These are phyloP conservation scores for Callipepla squamata DNA, from an alignment of 2,113 vertebrate species.

Conservation along the genomic window DNA sequence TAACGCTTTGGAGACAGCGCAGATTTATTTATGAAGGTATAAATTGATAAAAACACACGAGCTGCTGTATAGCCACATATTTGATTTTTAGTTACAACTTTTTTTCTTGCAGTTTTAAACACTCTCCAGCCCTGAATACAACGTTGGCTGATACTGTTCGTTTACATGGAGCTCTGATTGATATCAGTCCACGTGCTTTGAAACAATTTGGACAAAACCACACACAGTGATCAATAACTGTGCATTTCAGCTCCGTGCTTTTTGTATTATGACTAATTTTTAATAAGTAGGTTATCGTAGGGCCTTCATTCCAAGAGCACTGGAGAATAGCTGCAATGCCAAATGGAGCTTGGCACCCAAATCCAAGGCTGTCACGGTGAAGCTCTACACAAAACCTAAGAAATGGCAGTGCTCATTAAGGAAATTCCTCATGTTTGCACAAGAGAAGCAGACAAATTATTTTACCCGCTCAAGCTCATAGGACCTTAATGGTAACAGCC, in stretches of 20 bases:
- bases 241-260: background rate
- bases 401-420: background rate
- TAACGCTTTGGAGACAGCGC: background rate
- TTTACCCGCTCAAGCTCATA: background rate
- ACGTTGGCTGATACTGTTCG: background rate
- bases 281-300: background rate
- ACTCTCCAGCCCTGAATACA: background rate
- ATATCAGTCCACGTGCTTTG: background rate
- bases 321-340: background rate
- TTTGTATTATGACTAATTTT: background rate
- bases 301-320: background rate
- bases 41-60: background rate
- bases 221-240: background rate
- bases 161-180: background rate
- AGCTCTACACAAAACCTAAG: background rate
- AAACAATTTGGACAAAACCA: background rate
- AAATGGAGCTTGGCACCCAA: background rate
- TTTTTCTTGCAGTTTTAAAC: background rate
- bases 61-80: background rate
- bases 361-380: background rate
- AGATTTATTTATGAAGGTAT: background rate
- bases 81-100: background rate
- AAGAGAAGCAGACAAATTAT: background rate
- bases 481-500: background rate
- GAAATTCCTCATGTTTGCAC: background rate